These are phyloP conservation scores for Polydrusus pterygomalis DNA, from an alignment of 2,888 invertebrate species.

Conservation along the genomic window DNA sequence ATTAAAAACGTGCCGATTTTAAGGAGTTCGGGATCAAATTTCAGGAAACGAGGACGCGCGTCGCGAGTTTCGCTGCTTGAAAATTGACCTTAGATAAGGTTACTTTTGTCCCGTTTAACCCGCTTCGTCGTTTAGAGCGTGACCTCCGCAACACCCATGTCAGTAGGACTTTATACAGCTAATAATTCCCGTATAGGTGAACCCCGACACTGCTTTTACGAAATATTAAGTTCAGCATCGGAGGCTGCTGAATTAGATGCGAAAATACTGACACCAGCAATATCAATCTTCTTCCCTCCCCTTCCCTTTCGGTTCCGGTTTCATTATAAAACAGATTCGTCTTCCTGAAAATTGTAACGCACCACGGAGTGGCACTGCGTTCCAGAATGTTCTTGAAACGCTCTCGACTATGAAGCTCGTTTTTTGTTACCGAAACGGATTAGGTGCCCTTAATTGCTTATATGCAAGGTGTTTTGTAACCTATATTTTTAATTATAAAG, in stretches of 20 bases:
- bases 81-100: slow-evolving; percentile 16
- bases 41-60: not conserved
- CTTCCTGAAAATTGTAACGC: slow-evolving; percentile 59
- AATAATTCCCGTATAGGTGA: too few relatives aligned
- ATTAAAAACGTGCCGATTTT: slow-evolving; percentile 12
- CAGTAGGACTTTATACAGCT: too few relatives aligned
- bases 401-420: too few relatives aligned
- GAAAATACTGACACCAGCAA: slow-evolving; percentile 51
- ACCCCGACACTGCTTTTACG: slow-evolving; percentile 23
- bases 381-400: slow-evolving; percentile 15
- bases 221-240: slow-evolving; percentile 38
- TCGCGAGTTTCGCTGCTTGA: too few relatives aligned
- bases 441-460: too few relatives aligned
- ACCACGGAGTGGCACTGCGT: slow-evolving; percentile 27
- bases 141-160: not conserved
- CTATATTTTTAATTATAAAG: too few relatives aligned
- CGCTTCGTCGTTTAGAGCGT: not conserved
- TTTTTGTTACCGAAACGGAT: too few relatives aligned
- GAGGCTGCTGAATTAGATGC: slow-evolving; percentile 44
- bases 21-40: slow-evolving; percentile 5
- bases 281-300: slow-evolving; percentile 64
- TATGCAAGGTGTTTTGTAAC: too few relatives aligned
- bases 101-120: too few relatives aligned
- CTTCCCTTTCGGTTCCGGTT: slow-evolving; percentile 63
- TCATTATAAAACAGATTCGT: slow-evolving; percentile 69